Conservation (phyloP, 1,140 invertebrate species). For the Drosophila jambulina region DNA sequence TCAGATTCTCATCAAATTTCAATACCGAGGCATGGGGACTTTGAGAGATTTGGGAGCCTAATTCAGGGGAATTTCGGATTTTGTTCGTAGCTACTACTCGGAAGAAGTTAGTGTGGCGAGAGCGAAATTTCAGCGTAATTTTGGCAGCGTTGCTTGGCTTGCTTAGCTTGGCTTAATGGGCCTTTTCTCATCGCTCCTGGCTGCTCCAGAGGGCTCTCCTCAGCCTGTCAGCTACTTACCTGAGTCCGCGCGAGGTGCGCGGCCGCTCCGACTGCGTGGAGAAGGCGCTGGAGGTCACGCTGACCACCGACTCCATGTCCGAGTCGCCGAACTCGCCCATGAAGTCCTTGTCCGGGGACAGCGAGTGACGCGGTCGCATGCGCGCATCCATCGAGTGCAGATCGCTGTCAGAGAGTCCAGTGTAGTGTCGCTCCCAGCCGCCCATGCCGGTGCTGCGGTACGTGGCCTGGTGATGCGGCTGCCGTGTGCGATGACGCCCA, state of each 20-base stretch:
- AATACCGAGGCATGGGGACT: constrained; percentile 17
- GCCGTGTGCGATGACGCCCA: constrained; percentile 89
- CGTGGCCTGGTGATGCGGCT: constrained; percentile 87
- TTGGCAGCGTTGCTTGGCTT: constrained; percentile 53
- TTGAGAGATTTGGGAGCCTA: constrained; percentile 27
- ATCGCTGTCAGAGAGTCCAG: constrained; percentile 93
- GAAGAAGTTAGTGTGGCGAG: constrained; percentile 29
- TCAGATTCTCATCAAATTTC: constrained; percentile 10
- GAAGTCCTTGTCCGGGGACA: constrained; percentile 90
- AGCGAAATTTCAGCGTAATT: constrained; percentile 68
- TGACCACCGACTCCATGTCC: constrained; percentile 95
- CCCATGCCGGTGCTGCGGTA: constrained; percentile 89
- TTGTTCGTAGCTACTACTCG: constrained; percentile 46
- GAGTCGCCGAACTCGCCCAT: constrained; percentile 92
- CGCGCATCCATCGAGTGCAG: constrained; percentile 87
- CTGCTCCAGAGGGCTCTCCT: constrained; percentile 14
- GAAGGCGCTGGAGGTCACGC: constrained; percentile 95
- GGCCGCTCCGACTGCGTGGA: constrained; percentile 96
- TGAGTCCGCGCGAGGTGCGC: constrained; percentile 89
- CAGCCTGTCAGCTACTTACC: constrained; percentile 86
- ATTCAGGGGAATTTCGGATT: constrained; percentile 64
- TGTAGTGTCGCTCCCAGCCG: constrained; percentile 92
- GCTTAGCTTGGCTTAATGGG: constrained; percentile 45
- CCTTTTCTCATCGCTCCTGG: constrained; percentile 7
- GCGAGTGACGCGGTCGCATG: constrained; percentile 86